phyloP scores from a whole-genome alignment of 1,140 invertebrate species.

The Aphidius ervi region DNA sequence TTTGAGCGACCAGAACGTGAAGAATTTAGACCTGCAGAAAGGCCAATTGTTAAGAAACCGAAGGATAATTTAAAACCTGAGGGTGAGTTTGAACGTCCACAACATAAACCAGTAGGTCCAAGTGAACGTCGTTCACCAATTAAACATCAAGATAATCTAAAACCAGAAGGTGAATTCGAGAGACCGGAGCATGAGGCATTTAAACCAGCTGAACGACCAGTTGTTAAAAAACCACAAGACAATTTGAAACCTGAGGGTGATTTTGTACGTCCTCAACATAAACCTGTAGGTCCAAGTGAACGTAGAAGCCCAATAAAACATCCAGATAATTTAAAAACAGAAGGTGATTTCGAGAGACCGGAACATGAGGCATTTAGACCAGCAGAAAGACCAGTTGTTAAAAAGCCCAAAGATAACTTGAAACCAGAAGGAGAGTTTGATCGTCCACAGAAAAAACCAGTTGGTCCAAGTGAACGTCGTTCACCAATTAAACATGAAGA shows the following conservation, averaged over 20 bases:
- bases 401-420: slow-evolving; percentile 51
- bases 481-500: slow-evolving; percentile 41
- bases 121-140: slow-evolving; percentile 43
- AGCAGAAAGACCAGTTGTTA: slow-evolving; percentile 24
- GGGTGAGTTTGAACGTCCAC: slow-evolving; percentile 56
- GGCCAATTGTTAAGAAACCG: slow-evolving; percentile 37
- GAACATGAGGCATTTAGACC: slow-evolving; percentile 19
- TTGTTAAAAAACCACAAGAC: slow-evolving; percentile 43
- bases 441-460: slow-evolving; percentile 32
- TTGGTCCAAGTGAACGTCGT: slow-evolving; percentile 32
- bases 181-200: slow-evolving; percentile 28
- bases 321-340: slow-evolving; percentile 54
- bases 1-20: slow-evolving; percentile 42
- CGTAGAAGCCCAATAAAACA: slow-evolving; percentile 45
- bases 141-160: slow-evolving; percentile 54
- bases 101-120: slow-evolving; percentile 47
- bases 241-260: slow-evolving; percentile 57
- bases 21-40: slow-evolving; percentile 30
- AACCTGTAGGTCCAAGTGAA: slow-evolving; percentile 50
- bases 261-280: slow-evolving; percentile 50
- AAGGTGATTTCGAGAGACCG: slow-evolving; percentile 57
- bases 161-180: slow-evolving; percentile 58
- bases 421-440: slow-evolving; percentile 55
- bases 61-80: slow-evolving; percentile 55
- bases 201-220: slow-evolving; percentile 20